Base-by-base conservation (phyloP, 2,888 invertebrate species). In the Hirudinaria manillensis region DNA sequence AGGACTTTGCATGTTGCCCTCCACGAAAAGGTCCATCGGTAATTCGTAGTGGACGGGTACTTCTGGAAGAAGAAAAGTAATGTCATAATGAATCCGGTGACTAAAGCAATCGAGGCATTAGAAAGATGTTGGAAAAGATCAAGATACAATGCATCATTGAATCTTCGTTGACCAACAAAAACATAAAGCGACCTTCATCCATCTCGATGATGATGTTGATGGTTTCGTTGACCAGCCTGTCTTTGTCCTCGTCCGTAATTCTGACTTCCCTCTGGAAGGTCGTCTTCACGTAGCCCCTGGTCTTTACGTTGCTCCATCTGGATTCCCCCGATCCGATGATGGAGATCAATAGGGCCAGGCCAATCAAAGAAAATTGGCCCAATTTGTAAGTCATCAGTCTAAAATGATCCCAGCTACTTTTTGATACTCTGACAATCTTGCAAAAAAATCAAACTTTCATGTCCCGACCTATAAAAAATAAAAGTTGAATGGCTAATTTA, bases 1-100 rank as follows among this genome's bases (percentile, higher is more conserved):
- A 7, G 83, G 83, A 76, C 83, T 84, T 45, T 80, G 75, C 0
- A 83, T 66, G 4, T 77, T 79, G 24, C 75, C 77, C 1, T 79
- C 80, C 10, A 76, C 13, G 27, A 83, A 76, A 0, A 72, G 67
- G 79, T 84, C 83, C 83, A 84, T 83, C 0, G 84, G 84, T 16
- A 84, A 78, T 38, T 80, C 78, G 78, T 84, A 84, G 71, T 80
- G 79, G 4, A 80, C 81, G 53, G 79, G 78, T 1, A 77, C 66
- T 32, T 72, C 76, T 76, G 38, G n/a, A 56, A 61, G 45, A 45
- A 6, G 45, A 45, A 3, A 10, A 45, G 45, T 4, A 45, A 45
- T 7, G 16, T 16, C n/a, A n/a, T 45, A 6, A 2, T 45, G 45
- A 45, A 45, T 10, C 10, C 10, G 3, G 10, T 36, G 36, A 36